Evolutionary conservation across 2,797 vertebrate species (phyloP).

Genomic region (Fistularia commersonii): DNA sequence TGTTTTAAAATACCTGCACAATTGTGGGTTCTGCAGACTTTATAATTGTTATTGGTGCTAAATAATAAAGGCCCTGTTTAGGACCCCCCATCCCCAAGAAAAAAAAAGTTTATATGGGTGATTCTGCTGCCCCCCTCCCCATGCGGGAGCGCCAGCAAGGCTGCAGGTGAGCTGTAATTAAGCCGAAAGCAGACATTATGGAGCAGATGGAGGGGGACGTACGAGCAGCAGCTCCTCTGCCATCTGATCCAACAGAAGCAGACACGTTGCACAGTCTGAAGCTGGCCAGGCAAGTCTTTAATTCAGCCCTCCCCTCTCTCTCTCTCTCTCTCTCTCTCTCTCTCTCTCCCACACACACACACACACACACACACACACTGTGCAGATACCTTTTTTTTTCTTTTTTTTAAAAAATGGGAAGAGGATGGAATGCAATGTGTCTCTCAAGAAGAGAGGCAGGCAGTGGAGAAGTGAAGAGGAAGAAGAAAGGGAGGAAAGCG

Average conservation of each 20-base stretch:
- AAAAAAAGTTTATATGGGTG: constrained; percentile 53
- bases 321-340: constrained; percentile 10
- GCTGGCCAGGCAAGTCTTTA: constrained; percentile 60
- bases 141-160: constrained; percentile 44
- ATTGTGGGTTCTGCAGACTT: constrained; percentile 54
- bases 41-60: constrained; percentile 63
- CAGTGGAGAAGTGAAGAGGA: too few species aligned
- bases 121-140: constrained; percentile 7
- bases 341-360: constrained; percentile 21
- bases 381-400: constrained; percentile 57
- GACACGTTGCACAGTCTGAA: constrained; percentile 73
- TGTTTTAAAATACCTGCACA: constrained; percentile 51
- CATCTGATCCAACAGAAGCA: constrained; percentile 64
- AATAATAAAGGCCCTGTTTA: constrained; percentile 63
- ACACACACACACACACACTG: constrained; percentile 24
- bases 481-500: constrained; percentile 53
- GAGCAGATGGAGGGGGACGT: constrained; percentile 56
- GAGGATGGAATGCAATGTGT: constrained; percentile 62
- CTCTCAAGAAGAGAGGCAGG: constrained; percentile 45
- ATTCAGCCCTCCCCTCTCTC: constrained; percentile 51
- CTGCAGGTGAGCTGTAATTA: constrained; percentile 73
- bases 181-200: constrained; percentile 57
- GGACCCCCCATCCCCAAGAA: constrained; percentile 19
- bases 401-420: constrained; percentile 45
- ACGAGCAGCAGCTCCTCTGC: constrained; percentile 41